These are phyloP conservation scores for Luperina nickerlii DNA, from an alignment of 2,888 invertebrate species.

Conservation along the genomic window DNA sequence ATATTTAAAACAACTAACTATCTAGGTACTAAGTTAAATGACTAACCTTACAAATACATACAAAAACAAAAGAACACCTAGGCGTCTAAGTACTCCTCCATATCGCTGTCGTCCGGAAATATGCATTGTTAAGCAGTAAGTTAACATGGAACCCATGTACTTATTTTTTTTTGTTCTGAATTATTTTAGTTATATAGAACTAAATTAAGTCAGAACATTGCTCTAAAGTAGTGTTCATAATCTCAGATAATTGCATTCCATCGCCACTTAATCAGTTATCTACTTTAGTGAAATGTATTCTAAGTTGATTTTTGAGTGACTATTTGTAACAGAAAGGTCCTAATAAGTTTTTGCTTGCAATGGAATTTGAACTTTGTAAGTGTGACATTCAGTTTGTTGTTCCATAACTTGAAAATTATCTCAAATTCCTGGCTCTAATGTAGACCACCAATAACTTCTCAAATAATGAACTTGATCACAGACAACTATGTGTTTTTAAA, in stretches of 20 bases:
- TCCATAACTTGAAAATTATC: neutral
- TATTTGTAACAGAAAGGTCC: neutral
- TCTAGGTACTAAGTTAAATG: neutral
- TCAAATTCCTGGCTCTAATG: neutral
- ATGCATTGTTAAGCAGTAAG: neutral
- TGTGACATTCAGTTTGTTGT: neutral
- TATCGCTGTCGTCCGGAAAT: neutral
- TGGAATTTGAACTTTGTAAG: neutral
- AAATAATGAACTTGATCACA: neutral
- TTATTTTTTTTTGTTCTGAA: neutral
- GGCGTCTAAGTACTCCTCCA: neutral
- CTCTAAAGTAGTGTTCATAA: neutral
- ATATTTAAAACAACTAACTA: no score
- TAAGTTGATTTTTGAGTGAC: neutral
- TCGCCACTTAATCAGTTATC: no score
- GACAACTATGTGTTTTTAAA: neutral
- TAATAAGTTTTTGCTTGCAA: neutral
- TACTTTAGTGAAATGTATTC: neutral
- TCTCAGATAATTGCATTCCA: neutral
- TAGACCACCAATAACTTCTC: neutral
- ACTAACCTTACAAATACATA: neutral
- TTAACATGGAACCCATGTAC: neutral
- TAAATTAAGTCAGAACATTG: no score
- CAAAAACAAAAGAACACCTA: neutral
- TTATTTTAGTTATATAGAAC: neutral